A percentile compares a stretch with the other conserved stretches of the same genome.
Conservation (phyloP, 1,140 invertebrate species). For the Antheraea mylitta region DNA sequence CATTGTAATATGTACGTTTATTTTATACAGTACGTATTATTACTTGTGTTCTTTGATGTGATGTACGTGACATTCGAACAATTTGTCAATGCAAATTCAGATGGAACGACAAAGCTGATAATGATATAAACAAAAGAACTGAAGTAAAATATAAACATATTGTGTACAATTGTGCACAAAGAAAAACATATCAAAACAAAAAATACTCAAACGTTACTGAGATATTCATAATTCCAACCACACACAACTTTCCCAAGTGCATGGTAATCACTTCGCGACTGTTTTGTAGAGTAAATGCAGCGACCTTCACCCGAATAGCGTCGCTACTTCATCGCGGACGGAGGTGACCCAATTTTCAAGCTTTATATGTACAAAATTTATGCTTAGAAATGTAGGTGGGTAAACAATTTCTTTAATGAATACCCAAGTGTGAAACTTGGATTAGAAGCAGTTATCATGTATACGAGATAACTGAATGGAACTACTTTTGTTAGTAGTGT, state of each 20-base stretch:
- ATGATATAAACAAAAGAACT: neutral
- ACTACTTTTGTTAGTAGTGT: too few relatives aligned
- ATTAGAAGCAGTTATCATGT: neutral
- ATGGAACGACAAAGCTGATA: neutral
- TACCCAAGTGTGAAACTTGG: neutral
- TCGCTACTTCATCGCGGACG: neutral
- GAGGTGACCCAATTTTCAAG: neutral
- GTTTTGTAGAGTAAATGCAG: slow-evolving; percentile 10
- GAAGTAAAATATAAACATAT: neutral
- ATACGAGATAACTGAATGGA: too few relatives aligned
- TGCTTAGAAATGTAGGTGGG: neutral
- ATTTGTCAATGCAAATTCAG: slow-evolving; percentile 1
- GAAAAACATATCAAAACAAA: neutral
- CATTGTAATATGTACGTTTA: neutral
- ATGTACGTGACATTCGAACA: neutral
- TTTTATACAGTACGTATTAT: neutral
- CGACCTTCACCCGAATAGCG: slow-evolving; percentile 8
- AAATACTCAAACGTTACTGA: neutral
- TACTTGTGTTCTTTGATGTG: neutral
- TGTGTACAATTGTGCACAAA: neutral
- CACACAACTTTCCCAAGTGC: neutral
- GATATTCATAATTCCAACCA: neutral
- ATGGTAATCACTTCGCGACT: neutral
- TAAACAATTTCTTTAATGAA: neutral
- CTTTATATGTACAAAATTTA: neutral